Evolutionary conservation across 2,888 invertebrate species (phyloP).

Genomic region (Neelides folsomi): DNA sequence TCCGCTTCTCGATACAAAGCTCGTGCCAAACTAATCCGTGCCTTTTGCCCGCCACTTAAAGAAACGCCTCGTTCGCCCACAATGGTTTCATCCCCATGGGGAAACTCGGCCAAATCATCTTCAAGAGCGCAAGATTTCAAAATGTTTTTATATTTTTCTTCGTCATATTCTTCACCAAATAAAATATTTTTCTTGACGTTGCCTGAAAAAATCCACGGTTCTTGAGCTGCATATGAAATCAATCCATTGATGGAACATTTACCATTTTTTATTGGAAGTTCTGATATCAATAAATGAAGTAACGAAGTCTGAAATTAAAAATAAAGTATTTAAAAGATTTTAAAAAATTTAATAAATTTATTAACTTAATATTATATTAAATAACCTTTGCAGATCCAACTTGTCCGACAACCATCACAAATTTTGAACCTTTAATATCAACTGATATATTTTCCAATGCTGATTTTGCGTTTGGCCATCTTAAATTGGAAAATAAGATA

Average conservation of each 20-base stretch:
- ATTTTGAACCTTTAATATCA: slow-evolving; percentile 16
- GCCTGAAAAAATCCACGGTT: slow-evolving; percentile 28
- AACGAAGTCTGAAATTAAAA: slow-evolving; percentile 14
- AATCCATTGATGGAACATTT: slow-evolving; percentile 16
- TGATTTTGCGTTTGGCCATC: slow-evolving; percentile 13
- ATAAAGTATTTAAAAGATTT: too few species aligned
- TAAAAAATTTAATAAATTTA: too few species aligned
- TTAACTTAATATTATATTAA: too few species aligned
- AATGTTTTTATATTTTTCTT: slow-evolving; percentile 12
- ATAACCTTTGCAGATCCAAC: slow-evolving; percentile 21
- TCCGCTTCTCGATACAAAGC: slow-evolving; percentile 41
- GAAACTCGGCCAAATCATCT: slow-evolving; percentile 20
- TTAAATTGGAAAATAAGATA: slow-evolving; percentile 2
- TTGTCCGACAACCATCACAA: slow-evolving; percentile 22
- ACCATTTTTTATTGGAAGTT: slow-evolving; percentile 21
- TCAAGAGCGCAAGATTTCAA: slow-evolving; percentile 18
- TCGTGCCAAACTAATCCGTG: slow-evolving; percentile 60
- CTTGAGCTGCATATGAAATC: slow-evolving; percentile 25
- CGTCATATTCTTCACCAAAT: slow-evolving; percentile 20
- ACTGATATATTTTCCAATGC: slow-evolving; percentile 8
- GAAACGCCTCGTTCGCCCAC: slow-evolving; percentile 21
- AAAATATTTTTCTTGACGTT: slow-evolving; percentile 25
- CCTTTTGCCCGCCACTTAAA: slow-evolving; percentile 72
- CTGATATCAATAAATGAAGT: slow-evolving; percentile 22
- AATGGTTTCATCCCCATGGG: slow-evolving; percentile 20